Evolutionary conservation across 2,888 invertebrate species (phyloP).

Genomic region (Oligia strigilis): DNA sequence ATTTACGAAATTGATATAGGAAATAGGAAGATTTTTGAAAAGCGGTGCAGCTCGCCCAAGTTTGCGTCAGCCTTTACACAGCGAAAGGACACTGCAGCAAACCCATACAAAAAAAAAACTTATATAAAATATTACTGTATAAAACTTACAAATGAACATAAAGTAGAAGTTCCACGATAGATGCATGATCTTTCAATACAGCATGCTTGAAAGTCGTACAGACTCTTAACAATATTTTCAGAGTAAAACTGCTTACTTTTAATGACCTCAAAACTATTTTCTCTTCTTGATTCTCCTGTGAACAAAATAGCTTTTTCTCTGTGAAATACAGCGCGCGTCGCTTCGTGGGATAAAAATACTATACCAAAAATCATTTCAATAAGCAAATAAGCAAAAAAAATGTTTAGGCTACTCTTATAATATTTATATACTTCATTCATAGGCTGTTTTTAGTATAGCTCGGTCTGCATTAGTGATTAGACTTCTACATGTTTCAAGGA

Average conservation of each 20-base stretch:
- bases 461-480: not conserved
- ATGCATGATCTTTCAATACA: slow-evolving; percentile 68
- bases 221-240: slow-evolving; percentile 87
- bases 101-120: not conserved
- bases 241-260: slow-evolving; percentile 87
- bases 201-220: slow-evolving; percentile 80
- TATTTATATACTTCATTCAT: not conserved
- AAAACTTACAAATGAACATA: slow-evolving; percentile 79
- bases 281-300: slow-evolving; percentile 81
- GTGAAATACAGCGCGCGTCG: not conserved
- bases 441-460: not conserved
- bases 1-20: not conserved
- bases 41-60: not conserved
- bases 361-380: not conserved
- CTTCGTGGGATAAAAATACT: too few relatives aligned
- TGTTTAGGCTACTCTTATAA: not conserved
- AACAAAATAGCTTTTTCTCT: not conserved
- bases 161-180: slow-evolving; percentile 76
- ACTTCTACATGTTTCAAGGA: not conserved
- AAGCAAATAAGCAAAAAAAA: not conserved
- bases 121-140: not conserved
- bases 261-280: slow-evolving; percentile 83
- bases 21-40: not conserved
- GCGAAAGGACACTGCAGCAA: not conserved
- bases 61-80: not conserved